These are phyloP conservation scores for Altica lythri DNA, from an alignment of 2,888 invertebrate species.

Conservation along the genomic window DNA sequence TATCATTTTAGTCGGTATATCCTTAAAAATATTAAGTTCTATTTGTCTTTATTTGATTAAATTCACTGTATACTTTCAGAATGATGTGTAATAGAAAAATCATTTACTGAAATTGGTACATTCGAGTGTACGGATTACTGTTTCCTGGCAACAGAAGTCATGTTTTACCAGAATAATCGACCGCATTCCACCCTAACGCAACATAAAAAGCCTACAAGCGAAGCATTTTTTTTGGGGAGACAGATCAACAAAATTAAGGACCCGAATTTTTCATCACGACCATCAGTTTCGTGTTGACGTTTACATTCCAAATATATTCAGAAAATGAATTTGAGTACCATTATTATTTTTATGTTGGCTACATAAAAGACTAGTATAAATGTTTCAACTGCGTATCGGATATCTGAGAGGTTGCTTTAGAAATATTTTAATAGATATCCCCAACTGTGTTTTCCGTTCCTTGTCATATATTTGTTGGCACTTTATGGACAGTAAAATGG, in stretches of 20 bases:
- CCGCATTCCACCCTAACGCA: constrained; percentile 22
- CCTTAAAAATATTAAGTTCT: too few relatives aligned
- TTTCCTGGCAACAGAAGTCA: neutral
- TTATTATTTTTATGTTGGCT: constrained; percentile 20
- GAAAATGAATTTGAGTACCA: constrained; percentile 18
- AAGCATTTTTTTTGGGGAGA: constrained; percentile 16
- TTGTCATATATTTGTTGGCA: constrained; percentile 30
- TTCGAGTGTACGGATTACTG: too few relatives aligned
- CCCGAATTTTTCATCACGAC: constrained; percentile 23
- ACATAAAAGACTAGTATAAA: constrained; percentile 22
- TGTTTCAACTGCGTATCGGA: constrained; percentile 16
- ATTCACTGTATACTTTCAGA: too few relatives aligned
- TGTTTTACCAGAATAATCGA: constrained; percentile 2
- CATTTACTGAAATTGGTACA: too few relatives aligned
- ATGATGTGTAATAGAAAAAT: too few relatives aligned
- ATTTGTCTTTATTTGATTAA: too few relatives aligned
- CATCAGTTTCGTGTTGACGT: constrained; percentile 24
- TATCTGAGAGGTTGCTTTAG: constrained; percentile 13
- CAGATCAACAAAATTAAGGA: constrained; percentile 21
- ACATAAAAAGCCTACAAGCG: constrained; percentile 16
- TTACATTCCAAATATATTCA: constrained; percentile 24
- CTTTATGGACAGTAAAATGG: constrained; percentile 31
- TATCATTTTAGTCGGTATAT: too few relatives aligned
- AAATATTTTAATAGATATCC: constrained; percentile 24
- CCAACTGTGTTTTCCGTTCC: constrained; percentile 21